A percentile compares a stretch with the other conserved stretches of the same genome.
Conservation (phyloP, 2,797 vertebrate species). For the Margarornis squamiger region DNA sequence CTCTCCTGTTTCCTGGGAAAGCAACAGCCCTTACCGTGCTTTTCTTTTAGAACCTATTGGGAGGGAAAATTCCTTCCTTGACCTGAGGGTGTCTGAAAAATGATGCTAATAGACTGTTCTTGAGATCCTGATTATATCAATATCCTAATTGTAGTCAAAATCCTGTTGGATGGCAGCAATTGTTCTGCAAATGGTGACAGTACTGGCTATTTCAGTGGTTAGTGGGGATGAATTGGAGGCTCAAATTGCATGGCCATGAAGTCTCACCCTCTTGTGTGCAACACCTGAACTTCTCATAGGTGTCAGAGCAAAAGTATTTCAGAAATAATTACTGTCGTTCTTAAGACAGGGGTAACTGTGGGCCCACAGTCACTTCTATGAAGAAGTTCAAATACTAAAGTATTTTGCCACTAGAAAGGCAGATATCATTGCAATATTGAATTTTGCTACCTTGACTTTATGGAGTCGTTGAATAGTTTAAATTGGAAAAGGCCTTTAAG, state of each 20-base stretch:
- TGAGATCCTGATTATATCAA: not conserved
- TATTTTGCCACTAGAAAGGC: not conserved
- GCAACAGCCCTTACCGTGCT: not conserved
- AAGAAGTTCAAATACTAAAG: not conserved
- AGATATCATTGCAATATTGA: not conserved
- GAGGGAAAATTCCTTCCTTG: not conserved
- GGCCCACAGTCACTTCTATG: not conserved
- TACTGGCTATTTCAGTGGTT: not conserved
- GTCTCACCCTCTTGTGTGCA: not conserved
- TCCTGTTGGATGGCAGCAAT: not conserved
- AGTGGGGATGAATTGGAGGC: not conserved
- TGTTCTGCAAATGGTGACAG: not conserved
- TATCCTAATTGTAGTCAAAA: not conserved
- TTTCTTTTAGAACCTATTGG: not conserved
- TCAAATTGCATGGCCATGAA: not conserved
- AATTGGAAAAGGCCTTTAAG: not conserved
- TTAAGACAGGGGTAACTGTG: not conserved
- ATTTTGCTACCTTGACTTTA: not conserved
- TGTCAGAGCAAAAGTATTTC: not conserved
- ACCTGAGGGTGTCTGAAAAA: not conserved
- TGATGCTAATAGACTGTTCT: not conserved
- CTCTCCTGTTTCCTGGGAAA: not conserved
- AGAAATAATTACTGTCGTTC: not conserved
- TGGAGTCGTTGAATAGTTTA: not conserved
- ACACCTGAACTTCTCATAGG: not conserved